These are phyloP conservation scores for Zapornia atra DNA, from an alignment of 2,113 vertebrate genomes.

Conservation along the genomic window DNA sequence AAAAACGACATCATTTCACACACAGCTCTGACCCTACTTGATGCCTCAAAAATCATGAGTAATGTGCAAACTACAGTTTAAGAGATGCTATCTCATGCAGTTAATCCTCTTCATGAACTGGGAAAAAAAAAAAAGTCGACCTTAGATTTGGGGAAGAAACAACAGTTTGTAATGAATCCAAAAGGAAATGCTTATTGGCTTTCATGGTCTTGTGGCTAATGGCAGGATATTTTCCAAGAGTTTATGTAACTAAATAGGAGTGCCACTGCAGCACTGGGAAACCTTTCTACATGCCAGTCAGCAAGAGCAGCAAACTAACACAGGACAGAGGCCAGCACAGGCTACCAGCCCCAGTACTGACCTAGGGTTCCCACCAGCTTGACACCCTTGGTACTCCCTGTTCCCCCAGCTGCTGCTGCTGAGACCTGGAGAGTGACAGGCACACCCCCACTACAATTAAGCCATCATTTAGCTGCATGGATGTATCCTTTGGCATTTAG, in stretches of 20 bases:
- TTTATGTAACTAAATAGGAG: neutral
- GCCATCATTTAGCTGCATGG: neutral
- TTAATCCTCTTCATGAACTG: neutral
- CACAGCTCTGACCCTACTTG: neutral
- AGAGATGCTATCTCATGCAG: neutral
- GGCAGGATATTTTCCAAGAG: neutral
- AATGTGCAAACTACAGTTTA: neutral
- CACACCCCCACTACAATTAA: neutral
- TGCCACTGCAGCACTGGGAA: neutral
- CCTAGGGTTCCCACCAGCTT: neutral
- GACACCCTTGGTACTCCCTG: neutral
- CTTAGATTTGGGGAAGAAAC: neutral
- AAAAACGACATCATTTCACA: neutral
- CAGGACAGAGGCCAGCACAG: neutral
- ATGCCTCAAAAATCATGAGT: neutral
- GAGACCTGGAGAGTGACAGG: neutral
- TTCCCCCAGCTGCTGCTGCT: neutral
- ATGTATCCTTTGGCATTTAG: neutral
- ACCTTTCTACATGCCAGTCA: neutral
- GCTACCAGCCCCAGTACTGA: neutral
- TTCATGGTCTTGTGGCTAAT: neutral
- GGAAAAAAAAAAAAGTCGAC: neutral
- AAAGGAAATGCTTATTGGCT: neutral
- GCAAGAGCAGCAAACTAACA: neutral
- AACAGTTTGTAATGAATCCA: neutral